Evolutionary conservation across 2,797 vertebrate genomes (phyloP).

Genomic region (Chrosomus eos): DNA sequence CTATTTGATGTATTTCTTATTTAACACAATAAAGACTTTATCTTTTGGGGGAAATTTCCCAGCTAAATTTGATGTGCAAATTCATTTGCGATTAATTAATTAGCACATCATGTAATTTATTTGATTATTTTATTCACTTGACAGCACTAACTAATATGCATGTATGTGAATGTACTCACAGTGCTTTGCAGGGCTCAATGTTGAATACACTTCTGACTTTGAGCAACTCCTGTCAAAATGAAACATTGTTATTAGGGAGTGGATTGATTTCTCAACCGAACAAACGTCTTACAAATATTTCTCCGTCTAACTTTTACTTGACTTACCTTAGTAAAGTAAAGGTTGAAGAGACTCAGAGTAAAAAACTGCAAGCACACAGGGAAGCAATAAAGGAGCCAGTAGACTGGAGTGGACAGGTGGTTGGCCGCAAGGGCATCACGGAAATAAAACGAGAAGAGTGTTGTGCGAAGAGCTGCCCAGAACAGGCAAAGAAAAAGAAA

Average conservation of each 20-base stretch:
- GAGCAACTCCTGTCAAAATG: conserved; percentile 80
- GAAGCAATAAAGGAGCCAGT: conserved; percentile 90
- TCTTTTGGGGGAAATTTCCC: not conserved
- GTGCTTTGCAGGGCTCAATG: conserved; percentile 74
- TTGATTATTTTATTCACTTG: not conserved
- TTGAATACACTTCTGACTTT: conserved; percentile 80
- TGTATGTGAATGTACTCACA: conserved; percentile 78
- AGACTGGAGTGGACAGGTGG: conserved; percentile 77
- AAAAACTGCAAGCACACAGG: conserved; percentile 92
- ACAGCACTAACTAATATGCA: not conserved
- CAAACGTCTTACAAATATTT: not conserved
- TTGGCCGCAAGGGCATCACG: conserved; percentile 82
- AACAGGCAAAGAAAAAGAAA: conserved; percentile 89
- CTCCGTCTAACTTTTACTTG: not conserved
- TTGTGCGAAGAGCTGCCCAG: conserved; percentile 87
- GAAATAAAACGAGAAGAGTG: conserved; percentile 90
- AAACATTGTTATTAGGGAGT: conserved; percentile 1
- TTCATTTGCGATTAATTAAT: not conserved
- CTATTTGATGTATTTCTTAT: not conserved
- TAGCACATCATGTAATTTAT: not conserved
- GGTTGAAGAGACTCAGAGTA: conserved; percentile 88
- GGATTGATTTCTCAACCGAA: not conserved
- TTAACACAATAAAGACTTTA: not conserved
- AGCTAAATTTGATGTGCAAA: not conserved
- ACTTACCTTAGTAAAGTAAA: conserved; percentile 90